Base-by-base conservation (phyloP, 2,888 invertebrate species). In the Melolontha melolontha region DNA sequence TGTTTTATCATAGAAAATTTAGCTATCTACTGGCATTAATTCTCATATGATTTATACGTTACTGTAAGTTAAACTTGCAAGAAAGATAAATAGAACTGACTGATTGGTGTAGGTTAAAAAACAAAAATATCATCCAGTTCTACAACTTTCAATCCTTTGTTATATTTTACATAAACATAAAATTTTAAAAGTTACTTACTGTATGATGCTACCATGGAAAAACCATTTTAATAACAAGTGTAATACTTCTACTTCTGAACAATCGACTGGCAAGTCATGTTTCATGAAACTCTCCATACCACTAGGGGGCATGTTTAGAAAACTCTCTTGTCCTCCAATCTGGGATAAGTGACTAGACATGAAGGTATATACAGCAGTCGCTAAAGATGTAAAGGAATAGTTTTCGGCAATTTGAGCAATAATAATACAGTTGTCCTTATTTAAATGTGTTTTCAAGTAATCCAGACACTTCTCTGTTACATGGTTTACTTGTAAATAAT, bases 341-440 rank as follows among this genome's bases (percentile, higher is more conserved):
- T 87, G 87, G 70, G 86, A 81, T 27, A 91, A 83, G 74, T 89
- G 86, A 6, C 86, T 86, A 76, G 90, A 90, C 76, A 92, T 90
- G 78, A 87, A 91, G 70, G 88, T 85, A 78, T 89, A 90, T 5
- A 89, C 88, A 71, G 86, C 86, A 72, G 86, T 84, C 68, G 87
- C 84, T 34, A 92, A 80, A 54, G 86, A 85, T 64, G 85, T 81
- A 64, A 91, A 82, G 0, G 88, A 88, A 80, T 91, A 92, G 2
- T 89, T 87, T 79, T 92, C 91, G 0, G 91, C 90, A 74, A 91
- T 86, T 22, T 88, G 88, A 0, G 88, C 89, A 70, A 91, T 88
- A 75, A 91, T 90, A n/a, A 90, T 87, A 79, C 91, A 91, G 79
- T 91, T 92, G 65, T 91, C 90, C 69, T 90, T 81, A 77, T 89